These are phyloP conservation scores for Corythaeola cristata DNA, from an alignment of 2,113 vertebrate species.

Conservation along the genomic window DNA sequence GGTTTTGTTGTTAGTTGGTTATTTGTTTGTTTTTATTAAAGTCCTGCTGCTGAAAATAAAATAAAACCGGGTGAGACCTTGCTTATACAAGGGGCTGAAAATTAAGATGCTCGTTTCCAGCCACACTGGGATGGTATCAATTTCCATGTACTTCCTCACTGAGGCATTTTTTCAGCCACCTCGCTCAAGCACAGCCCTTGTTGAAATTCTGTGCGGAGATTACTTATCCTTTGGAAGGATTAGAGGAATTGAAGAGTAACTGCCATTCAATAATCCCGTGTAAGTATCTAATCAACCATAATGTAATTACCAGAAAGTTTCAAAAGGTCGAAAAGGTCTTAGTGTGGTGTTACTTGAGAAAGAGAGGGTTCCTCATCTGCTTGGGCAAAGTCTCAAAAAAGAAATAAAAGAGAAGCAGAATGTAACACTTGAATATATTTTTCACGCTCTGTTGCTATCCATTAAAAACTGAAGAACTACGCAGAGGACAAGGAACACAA, in stretches of 20 bases:
- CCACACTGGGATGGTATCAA: neutral
- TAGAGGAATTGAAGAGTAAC: slow-evolving; percentile 36
- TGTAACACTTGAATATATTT: fast-evolving
- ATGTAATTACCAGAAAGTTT: slow-evolving; percentile 64
- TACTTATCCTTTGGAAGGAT: slow-evolving; percentile 44
- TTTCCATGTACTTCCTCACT: neutral
- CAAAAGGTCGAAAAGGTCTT: slow-evolving; percentile 45
- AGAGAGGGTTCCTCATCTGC: neutral
- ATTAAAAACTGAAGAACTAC: neutral
- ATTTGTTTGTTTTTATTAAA: neutral
- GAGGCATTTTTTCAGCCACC: neutral
- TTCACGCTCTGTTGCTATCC: too few species aligned
- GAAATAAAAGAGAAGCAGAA: neutral
- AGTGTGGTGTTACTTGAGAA: neutral
- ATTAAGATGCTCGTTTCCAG: neutral
- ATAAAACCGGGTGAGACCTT: neutral
- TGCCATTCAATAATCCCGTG: slow-evolving; percentile 39
- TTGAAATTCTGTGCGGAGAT: slow-evolving; percentile 19
- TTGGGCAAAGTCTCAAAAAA: neutral
- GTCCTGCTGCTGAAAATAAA: neutral
- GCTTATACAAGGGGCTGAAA: neutral
- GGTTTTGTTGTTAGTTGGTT: neutral
- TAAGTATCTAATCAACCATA: slow-evolving; percentile 54
- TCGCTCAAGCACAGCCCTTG: neutral
- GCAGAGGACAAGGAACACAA: neutral